Evolutionary conservation across 2,113 vertebrate genomes (phyloP).

Genomic region (Gambusia affinis): DNA sequence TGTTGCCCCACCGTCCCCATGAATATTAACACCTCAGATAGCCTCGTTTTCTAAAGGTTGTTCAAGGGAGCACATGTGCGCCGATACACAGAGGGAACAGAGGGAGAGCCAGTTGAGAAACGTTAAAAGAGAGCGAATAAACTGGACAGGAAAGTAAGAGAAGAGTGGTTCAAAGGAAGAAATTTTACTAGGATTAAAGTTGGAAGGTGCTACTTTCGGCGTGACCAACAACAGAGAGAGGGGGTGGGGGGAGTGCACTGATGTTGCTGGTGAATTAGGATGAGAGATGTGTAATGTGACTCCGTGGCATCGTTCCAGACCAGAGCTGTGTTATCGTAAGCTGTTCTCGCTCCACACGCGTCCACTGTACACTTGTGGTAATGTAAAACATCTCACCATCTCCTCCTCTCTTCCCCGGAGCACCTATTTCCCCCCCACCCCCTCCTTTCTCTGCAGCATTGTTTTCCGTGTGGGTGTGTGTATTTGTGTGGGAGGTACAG

Average conservation of each 20-base stretch:
- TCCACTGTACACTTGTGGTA: slow-evolving; percentile 79
- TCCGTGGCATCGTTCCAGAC: slow-evolving; percentile 71
- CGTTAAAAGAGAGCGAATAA: slow-evolving; percentile 28
- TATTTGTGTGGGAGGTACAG: slow-evolving; percentile 41
- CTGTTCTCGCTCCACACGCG: slow-evolving; percentile 61
- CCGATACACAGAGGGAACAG: slow-evolving; percentile 52
- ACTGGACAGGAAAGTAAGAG: slow-evolving; percentile 13
- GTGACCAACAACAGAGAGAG: slow-evolving; percentile 40
- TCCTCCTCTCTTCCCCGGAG: slow-evolving; percentile 42
- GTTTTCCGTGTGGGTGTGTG: slow-evolving; percentile 17
- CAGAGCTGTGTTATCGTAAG: slow-evolving; percentile 71
- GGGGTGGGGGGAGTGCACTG: slow-evolving; percentile 20
- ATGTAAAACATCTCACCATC: slow-evolving; percentile 77
- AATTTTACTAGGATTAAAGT: slow-evolving; percentile 52
- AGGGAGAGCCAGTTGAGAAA: slow-evolving; percentile 4
- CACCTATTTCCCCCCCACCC: not conserved
- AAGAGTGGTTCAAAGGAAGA: slow-evolving; percentile 4
- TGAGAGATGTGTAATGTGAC: slow-evolving; percentile 65
- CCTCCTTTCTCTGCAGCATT: not conserved
- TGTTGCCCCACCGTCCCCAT: slow-evolving; percentile 65
- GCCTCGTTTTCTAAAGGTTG: slow-evolving; percentile 68
- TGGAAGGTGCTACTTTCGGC: slow-evolving; percentile 70
- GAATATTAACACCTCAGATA: slow-evolving; percentile 76
- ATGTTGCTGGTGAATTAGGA: slow-evolving; percentile 20
- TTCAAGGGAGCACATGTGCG: slow-evolving; percentile 55